phyloP scores from a whole-genome alignment of 92 coral and sea anemone species.

The Pocillopora meandrina region DNA sequence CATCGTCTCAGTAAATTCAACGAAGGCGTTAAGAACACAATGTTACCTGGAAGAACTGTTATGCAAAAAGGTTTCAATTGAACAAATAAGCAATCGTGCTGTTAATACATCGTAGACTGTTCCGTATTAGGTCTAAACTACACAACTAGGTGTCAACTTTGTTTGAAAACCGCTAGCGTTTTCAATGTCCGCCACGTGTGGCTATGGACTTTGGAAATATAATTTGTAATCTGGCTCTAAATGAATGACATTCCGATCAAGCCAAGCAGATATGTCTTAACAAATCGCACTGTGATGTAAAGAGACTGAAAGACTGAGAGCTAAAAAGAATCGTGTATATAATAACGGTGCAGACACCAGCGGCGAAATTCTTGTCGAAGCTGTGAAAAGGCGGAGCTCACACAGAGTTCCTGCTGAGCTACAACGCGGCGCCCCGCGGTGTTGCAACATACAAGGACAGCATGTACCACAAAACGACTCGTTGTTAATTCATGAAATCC shows the following conservation, averaged over 20 bases:
- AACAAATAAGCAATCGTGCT: constrained; percentile 39
- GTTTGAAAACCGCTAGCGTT: constrained; percentile 23
- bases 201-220: background rate
- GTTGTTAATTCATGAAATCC: constrained; percentile 45
- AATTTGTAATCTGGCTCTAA: background rate
- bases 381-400: constrained; percentile 49
- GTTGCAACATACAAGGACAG: constrained; percentile 17
- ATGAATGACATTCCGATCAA: background rate
- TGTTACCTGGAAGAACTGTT: background rate
- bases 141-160: constrained; percentile 36
- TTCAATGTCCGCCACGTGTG: constrained; percentile 10
- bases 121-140: constrained; percentile 37
- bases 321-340: background rate
- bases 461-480: constrained; percentile 42
- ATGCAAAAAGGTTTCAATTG: background rate
- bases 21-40: background rate
- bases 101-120: constrained; percentile 11
- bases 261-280: background rate
- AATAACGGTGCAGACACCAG: constrained; percentile 42
- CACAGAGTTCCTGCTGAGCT: constrained; percentile 28
- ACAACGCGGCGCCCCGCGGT: constrained; percentile 23
- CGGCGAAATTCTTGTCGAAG: constrained; percentile 28
- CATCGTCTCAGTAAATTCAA: background rate
- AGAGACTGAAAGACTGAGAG: constrained; percentile 11
- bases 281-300: background rate